These are phyloP conservation scores for Bombus picipes DNA, from an alignment of 1,140 invertebrate genomes.

Conservation along the genomic window DNA sequence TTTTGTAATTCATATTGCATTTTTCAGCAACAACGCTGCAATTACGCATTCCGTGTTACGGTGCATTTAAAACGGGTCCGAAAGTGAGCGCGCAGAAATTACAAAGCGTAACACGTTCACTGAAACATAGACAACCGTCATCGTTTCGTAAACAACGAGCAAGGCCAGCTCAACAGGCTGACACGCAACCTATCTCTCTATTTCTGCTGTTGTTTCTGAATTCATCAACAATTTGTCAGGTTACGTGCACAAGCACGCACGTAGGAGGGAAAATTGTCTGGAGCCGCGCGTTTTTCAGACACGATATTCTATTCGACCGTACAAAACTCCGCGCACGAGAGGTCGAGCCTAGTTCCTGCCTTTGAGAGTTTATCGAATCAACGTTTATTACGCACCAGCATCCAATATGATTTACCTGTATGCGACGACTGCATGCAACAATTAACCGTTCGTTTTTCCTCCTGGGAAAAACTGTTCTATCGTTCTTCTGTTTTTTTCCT, in stretches of 20 bases:
- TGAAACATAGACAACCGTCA: slow-evolving; percentile 23
- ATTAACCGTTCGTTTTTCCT: slow-evolving; percentile 48
- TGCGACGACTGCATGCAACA: slow-evolving; percentile 6
- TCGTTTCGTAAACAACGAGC: slow-evolving; percentile 32
- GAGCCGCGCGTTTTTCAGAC: slow-evolving; percentile 21
- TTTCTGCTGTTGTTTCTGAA: slow-evolving; percentile 20
- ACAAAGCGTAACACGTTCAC: slow-evolving; percentile 36
- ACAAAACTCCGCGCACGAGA: slow-evolving; percentile 22
- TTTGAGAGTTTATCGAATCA: slow-evolving; percentile 67
- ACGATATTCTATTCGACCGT: slow-evolving; percentile 61
- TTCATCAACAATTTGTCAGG: slow-evolving; percentile 45
- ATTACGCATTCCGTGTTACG: background rate
- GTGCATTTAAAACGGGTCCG: background rate
- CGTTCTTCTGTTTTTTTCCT: background rate
- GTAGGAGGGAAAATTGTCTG: slow-evolving; percentile 25
- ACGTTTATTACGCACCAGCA: slow-evolving; percentile 54
- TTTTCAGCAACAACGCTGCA: background rate
- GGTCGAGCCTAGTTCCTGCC: slow-evolving; percentile 20
- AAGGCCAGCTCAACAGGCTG: background rate
- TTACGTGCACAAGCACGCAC: background rate
- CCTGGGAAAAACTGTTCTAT: background rate
- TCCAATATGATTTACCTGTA: background rate
- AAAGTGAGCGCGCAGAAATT: slow-evolving; percentile 27
- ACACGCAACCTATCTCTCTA: background rate
- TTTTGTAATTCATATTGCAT: background rate